These are phyloP conservation scores for Ptychadena robeensis DNA, from an alignment of 2,797 vertebrate species.

Conservation along the genomic window DNA sequence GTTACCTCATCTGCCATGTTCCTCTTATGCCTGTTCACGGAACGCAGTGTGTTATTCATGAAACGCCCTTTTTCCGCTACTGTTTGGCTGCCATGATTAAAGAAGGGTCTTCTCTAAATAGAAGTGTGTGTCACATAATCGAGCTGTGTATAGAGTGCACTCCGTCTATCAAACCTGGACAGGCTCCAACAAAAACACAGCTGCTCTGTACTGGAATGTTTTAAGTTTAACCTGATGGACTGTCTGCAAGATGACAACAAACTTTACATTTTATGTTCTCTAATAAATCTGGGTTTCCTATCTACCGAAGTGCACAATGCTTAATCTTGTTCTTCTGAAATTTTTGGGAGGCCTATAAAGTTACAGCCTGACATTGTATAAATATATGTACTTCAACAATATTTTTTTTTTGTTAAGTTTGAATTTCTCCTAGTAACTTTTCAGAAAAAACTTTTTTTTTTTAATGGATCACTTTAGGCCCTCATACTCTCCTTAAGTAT, in stretches of 20 bases:
- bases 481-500: no score
- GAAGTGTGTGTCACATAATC: slow-evolving; percentile 63
- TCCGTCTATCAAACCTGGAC: slow-evolving; percentile 74
- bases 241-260: neutral
- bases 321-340: no score
- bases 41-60: neutral
- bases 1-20: neutral
- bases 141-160: slow-evolving; percentile 58
- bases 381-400: no score
- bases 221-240: neutral
- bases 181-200: slow-evolving; percentile 86
- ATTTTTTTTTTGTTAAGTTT: no score
- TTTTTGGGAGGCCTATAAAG: no score
- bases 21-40: neutral
- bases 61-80: neutral
- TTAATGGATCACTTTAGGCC: no score
- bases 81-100: slow-evolving; percentile 23
- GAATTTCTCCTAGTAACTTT: no score
- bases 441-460: no score
- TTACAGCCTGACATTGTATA: no score
- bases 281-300: neutral
- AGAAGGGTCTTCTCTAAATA: slow-evolving; percentile 51
- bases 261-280: neutral
- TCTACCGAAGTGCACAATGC: no score
- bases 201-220: slow-evolving; percentile 66